These are phyloP conservation scores for Ibycter americanus DNA, from an alignment of 2,797 vertebrate species.

Conservation along the genomic window DNA sequence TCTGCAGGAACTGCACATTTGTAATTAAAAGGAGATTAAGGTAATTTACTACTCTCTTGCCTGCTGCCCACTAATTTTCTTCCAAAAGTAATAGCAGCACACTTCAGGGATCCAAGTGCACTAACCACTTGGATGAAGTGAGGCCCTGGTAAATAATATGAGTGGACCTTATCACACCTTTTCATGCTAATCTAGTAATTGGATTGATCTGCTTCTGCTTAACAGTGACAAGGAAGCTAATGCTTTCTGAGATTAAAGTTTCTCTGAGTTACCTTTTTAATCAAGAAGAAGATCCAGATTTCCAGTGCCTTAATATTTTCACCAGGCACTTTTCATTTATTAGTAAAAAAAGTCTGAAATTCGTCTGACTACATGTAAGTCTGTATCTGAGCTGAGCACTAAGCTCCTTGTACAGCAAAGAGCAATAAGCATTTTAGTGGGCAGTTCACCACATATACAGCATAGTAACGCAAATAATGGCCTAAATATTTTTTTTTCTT, in stretches of 20 bases:
- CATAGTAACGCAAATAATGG: not conserved
- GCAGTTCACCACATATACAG: not conserved
- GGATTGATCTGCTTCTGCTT: not conserved
- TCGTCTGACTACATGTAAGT: not conserved
- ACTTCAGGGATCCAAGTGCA: not conserved
- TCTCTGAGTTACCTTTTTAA: not conserved
- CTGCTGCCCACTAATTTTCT: slow-evolving; percentile 15
- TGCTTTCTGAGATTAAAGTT: not conserved
- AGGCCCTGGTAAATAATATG: not conserved
- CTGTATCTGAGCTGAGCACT: not conserved
- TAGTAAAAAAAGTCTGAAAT: not conserved
- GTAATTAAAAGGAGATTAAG: slow-evolving; percentile 46
- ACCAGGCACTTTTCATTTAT: not conserved
- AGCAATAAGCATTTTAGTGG: not conserved
- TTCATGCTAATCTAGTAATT: not conserved
- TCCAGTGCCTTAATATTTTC: not conserved
- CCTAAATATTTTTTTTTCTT: not conserved
- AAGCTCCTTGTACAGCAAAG: not conserved
- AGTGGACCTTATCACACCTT: not conserved
- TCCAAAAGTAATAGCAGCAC: not conserved
- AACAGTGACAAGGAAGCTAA: not conserved
- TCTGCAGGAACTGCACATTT: not conserved
- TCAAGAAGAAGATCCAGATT: not conserved
- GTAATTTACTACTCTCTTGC: slow-evolving; percentile 18
- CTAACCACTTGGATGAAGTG: not conserved